Percentiles rank a stretch among this genome's conserved stretches.
phyloP scores from a whole-genome alignment of 2,797 vertebrate genomes.

The Enteromius viviparus region DNA sequence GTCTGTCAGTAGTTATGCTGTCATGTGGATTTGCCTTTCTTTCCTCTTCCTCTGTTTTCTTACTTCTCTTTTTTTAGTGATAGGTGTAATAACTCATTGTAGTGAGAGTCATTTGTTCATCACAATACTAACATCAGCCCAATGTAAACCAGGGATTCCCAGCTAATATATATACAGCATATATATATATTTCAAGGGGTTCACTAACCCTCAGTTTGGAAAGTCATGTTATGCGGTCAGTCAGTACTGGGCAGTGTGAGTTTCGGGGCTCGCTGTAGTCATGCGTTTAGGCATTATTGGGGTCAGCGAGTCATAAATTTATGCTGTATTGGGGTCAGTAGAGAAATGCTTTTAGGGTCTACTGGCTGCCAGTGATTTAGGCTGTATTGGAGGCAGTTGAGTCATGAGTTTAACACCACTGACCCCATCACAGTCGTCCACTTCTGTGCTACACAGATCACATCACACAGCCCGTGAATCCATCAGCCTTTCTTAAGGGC shows the following conservation, averaged over 20 bases:
- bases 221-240: not conserved
- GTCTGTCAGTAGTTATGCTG: conserved; percentile 40
- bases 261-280: not conserved
- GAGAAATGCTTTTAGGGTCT: conserved; percentile 27
- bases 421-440: conserved; percentile 31
- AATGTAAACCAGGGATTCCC: not conserved
- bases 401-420: conserved; percentile 43
- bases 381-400: conserved; percentile 17
- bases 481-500: conserved; percentile 9
- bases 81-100: conserved; percentile 16
- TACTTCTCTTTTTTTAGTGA: conserved; percentile 5
- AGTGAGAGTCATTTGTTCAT: conserved; percentile 1
- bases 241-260: not conserved
- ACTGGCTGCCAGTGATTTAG: conserved; percentile 30
- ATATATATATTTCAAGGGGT: not conserved
- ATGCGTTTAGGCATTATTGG: conserved; percentile 5
- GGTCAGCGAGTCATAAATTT: conserved; percentile 43
- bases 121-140: too few relatives aligned
- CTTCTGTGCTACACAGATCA: conserved; percentile 20
- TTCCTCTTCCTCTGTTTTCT: conserved; percentile 33
- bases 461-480: conserved; percentile 10
- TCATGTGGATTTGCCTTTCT: conserved; percentile 21
- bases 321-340: conserved; percentile 43
- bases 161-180: not conserved
- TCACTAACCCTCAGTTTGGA: not conserved